phyloP scores from a whole-genome alignment of 1,140 invertebrate species.

The Drosophila pandora region DNA sequence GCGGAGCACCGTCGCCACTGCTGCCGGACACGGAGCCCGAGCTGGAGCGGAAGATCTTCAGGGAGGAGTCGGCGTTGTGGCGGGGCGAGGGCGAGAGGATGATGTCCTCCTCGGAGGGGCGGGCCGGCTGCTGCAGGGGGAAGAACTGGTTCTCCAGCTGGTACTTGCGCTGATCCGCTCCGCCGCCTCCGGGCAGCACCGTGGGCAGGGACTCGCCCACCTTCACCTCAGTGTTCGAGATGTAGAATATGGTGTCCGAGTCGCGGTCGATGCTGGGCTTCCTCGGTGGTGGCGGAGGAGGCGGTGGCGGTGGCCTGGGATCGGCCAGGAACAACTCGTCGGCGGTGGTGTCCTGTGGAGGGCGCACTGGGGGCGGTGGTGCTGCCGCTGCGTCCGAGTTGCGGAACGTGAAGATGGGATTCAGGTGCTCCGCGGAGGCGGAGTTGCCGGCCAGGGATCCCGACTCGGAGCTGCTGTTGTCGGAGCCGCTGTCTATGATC shows the following conservation, averaged over 20 bases:
- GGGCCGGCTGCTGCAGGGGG: conserved; percentile 35
- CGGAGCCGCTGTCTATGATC: conserved; percentile 69
- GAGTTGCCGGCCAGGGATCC: conserved; percentile 26
- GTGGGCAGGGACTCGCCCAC: conserved; percentile 79
- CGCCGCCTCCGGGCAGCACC: conserved; percentile 5
- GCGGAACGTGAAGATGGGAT: conserved; percentile 64
- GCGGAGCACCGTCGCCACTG: conserved; percentile 60
- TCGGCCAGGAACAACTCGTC: conserved; percentile 80
- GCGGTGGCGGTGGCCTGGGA: conserved; percentile 39
- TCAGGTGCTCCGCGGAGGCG: conserved; percentile 35
- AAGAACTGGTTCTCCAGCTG: conserved; percentile 82
- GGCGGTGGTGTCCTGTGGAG: conserved; percentile 39
- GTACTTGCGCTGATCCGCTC: conserved; percentile 57
- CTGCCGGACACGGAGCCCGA: neutral
- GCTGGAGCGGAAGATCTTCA: conserved; percentile 71
- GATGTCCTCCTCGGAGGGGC: conserved; percentile 72
- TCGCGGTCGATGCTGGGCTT: conserved; percentile 74
- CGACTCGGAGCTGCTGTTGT: conserved; percentile 51
- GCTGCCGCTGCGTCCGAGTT: conserved; percentile 37
- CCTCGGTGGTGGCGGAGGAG: conserved; percentile 49
- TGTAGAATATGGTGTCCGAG: conserved; percentile 83
- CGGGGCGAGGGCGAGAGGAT: conserved; percentile 77
- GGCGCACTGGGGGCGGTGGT: conserved; percentile 42
- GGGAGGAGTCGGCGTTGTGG: conserved; percentile 62
- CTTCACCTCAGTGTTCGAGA: conserved; percentile 83